A percentile compares a stretch with the other conserved stretches of the same genome.
Evolutionary conservation across 2,888 invertebrate genomes (phyloP).

Genomic region (Nycteola revayana): DNA sequence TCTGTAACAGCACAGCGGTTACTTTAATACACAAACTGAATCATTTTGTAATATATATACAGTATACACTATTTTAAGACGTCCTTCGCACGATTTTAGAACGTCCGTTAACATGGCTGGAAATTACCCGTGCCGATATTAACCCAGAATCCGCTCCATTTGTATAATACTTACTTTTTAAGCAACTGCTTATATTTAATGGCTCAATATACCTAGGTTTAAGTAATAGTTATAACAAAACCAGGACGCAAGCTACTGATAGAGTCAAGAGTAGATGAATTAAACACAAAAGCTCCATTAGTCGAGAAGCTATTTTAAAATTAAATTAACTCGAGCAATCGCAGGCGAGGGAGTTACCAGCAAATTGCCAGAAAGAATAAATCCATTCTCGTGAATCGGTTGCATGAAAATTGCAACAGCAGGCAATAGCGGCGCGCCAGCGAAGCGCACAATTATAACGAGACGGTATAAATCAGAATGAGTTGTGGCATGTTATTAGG

Average conservation of each 20-base stretch:
- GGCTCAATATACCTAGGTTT: constrained; percentile 35
- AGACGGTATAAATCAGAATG: constrained; percentile 81
- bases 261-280: constrained; percentile 41
- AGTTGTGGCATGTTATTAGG: constrained; percentile 81
- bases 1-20: constrained; percentile 39
- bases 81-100: constrained; percentile 72
- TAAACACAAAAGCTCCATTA: constrained; percentile 55
- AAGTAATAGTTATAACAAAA: constrained; percentile 38
- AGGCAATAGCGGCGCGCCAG: constrained; percentile 68
- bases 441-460: constrained; percentile 80
- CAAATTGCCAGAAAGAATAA: constrained; percentile 74
- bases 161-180: constrained; percentile 50
- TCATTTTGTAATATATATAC: constrained; percentile 68
- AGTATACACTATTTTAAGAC: constrained; percentile 68
- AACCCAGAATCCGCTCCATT: constrained; percentile 54
- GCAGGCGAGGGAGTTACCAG: constrained; percentile 55
- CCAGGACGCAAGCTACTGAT: constrained; percentile 26
- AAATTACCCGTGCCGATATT: constrained; percentile 61
- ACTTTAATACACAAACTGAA: constrained; percentile 53
- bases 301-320: constrained; percentile 48
- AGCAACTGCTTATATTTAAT: constrained; percentile 34
- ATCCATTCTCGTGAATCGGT: constrained; percentile 73
- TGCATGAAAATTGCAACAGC: constrained; percentile 79
- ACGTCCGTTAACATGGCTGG: constrained; percentile 63
- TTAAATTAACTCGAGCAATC: constrained; percentile 61